phyloP scores from a whole-genome alignment of 2,113 vertebrate genomes.

The Rhizomys pruinosus region DNA sequence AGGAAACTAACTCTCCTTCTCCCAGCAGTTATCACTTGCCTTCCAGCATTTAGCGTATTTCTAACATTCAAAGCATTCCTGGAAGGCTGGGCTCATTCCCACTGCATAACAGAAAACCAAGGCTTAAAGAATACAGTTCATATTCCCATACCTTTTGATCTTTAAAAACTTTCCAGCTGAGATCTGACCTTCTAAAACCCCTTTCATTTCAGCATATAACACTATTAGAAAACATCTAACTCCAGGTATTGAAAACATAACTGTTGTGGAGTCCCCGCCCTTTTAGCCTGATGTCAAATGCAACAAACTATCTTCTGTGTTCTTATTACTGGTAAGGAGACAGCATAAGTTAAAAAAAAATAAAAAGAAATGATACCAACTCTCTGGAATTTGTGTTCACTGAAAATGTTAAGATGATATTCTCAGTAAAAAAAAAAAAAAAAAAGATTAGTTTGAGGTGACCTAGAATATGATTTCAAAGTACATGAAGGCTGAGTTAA shows the following conservation, averaged over 20 bases:
- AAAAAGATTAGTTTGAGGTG: slow-evolving; percentile 67
- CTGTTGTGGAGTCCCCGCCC: background rate
- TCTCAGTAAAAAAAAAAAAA: slow-evolving; percentile 55
- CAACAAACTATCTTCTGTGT: background rate
- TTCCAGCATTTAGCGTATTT: slow-evolving; percentile 24
- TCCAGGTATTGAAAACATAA: background rate
- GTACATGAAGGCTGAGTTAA: slow-evolving; percentile 65
- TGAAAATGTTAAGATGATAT: slow-evolving; percentile 78
- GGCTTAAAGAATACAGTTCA: background rate
- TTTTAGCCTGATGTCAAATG: background rate
- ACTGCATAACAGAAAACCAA: background rate
- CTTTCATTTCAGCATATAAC: background rate
- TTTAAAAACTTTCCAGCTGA: slow-evolving; percentile 37
- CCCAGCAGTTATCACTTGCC: too few species aligned
- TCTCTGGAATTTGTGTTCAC: slow-evolving; percentile 69
- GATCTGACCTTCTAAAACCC: background rate
- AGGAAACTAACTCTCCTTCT: too few species aligned
- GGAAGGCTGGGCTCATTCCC: background rate
- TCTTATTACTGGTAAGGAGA: background rate
- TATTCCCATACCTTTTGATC: background rate
- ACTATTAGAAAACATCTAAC: slow-evolving; percentile 6
- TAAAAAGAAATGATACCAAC: slow-evolving; percentile 56
- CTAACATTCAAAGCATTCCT: slow-evolving; percentile 38
- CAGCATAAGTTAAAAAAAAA: slow-evolving; percentile 17
- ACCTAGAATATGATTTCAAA: slow-evolving; percentile 66